These are phyloP conservation scores for Megastigmus dorsalis DNA, from an alignment of 2,888 invertebrate genomes.

Conservation along the genomic window DNA sequence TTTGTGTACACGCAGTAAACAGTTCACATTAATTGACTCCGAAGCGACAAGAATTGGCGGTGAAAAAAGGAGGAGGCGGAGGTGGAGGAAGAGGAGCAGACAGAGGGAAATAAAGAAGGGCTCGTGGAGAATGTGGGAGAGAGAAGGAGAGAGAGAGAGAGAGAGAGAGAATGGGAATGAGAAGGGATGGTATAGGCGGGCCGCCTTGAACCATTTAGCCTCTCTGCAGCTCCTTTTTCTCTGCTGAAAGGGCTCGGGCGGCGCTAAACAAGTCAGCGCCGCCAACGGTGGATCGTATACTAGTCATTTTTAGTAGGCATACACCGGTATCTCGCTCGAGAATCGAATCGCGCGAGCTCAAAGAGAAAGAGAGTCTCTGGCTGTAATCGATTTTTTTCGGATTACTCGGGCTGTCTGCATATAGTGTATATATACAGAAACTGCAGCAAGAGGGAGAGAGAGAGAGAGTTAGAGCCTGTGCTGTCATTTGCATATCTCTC, in stretches of 20 bases:
- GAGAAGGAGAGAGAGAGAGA: too few relatives aligned
- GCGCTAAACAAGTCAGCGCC: conserved; percentile 56
- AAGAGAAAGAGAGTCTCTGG: conserved; percentile 6
- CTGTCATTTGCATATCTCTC: conserved; percentile 62
- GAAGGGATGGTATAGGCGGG: too few relatives aligned
- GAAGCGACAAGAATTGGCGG: too few relatives aligned
- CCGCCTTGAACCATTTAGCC: conserved; percentile 8
- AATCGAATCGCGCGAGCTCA: conserved; percentile 37
- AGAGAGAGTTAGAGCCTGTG: conserved; percentile 24
- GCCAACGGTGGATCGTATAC: conserved; percentile 53
- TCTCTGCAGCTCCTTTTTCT: not conserved
- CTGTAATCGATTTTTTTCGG: conserved; percentile 44
- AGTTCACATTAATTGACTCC: too few relatives aligned
- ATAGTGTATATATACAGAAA: not conserved
- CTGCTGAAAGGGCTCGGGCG: conserved; percentile 8
- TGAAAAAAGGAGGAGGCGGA: not conserved
- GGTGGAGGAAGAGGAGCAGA: too few relatives aligned
- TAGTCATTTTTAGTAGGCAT: conserved; percentile 56
- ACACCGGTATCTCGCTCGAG: conserved; percentile 49
- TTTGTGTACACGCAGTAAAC: too few relatives aligned
- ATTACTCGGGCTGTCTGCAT: not conserved
- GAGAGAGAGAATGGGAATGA: too few relatives aligned
- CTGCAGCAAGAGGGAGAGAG: not conserved
- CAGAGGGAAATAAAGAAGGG: not conserved
- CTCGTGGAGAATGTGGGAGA: not conserved